phyloP scores from a whole-genome alignment of 2,888 invertebrate species.

The Pheosia gnoma region DNA sequence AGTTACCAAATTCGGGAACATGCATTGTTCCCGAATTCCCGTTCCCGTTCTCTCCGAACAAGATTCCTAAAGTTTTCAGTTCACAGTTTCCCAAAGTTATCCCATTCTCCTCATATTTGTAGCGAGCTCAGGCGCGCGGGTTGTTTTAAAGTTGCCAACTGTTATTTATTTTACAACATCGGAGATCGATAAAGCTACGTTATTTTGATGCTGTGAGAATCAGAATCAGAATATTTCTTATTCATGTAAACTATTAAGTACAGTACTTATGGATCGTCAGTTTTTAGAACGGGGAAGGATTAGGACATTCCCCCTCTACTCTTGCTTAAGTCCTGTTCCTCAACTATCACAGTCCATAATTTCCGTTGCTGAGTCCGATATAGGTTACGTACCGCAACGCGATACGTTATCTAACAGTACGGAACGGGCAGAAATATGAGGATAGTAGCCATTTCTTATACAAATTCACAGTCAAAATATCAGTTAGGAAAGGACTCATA shows the following conservation, averaged over 20 bases:
- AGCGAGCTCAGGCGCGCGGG: neutral
- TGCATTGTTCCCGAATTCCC: no score
- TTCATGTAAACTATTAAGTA: no score
- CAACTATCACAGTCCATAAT: neutral
- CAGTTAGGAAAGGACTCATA: neutral
- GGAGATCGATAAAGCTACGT: slow-evolving; percentile 1
- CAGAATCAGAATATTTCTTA: no score
- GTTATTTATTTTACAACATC: slow-evolving; percentile 1
- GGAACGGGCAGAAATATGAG: neutral
- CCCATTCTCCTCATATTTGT: neutral
- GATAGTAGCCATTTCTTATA: no score
- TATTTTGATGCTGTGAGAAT: neutral
- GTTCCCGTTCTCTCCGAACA: neutral
- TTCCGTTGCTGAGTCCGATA: neutral
- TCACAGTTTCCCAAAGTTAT: neutral
- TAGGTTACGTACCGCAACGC: neutral
- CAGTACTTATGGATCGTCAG: no score
- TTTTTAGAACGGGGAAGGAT: no score
- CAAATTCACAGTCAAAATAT: neutral
- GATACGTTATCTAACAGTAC: neutral
- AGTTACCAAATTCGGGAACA: neutral
- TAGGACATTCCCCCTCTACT: no score
- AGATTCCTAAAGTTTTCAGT: slow-evolving; percentile 1
- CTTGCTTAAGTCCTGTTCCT: neutral
- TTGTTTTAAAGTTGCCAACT: neutral